Base-by-base conservation (phyloP, 2,888 invertebrate genomes). In the Microctonus brassicae region DNA sequence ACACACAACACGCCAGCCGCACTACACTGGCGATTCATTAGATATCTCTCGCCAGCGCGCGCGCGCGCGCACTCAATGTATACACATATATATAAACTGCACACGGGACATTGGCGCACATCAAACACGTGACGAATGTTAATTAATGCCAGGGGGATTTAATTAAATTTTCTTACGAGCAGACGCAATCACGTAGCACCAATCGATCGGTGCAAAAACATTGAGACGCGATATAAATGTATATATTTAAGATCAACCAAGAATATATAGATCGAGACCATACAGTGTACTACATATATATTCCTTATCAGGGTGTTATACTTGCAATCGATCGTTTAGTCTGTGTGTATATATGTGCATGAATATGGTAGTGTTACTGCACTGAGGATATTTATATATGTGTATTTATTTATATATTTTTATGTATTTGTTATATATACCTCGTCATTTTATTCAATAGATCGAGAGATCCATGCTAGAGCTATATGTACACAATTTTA, bases 111-210 rank as follows among this genome's bases (percentile, higher is more conserved):
- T 20, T 52, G 36, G 24, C 34, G 68, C 57, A 66, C 72, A 71
- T 73, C 67, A 71, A 73, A 71, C 62, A 71, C 73, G 69, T 73
- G 77, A 76, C 74, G 73, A 75, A 73, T 75, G 70, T 75, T 74
- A 76, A 77, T 77, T 77, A 76, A 75, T 74, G 64, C 69, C 74
- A 69, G 60, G 42, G 69, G 57, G 69, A 70, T 73, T 76, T 74
- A 76, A 76, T 76, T 77, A 73, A 72, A 73, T 75, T 73, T 74
- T 73, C 72, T 70, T 68, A 71, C 53, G 64, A 73, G 42, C 66
- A 72, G 73, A 69, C 71, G 76, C 69, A 72, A 74, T 75, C 67
- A 57, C 68, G 64, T 47, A 64, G 24, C 64, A 66, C 57, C 61
- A 70, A 68, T 60, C 65, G 63, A 42, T 63, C 52, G 55, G 17